Conservation (phyloP, 2,888 invertebrate species). For the Incurvaria masculella region DNA sequence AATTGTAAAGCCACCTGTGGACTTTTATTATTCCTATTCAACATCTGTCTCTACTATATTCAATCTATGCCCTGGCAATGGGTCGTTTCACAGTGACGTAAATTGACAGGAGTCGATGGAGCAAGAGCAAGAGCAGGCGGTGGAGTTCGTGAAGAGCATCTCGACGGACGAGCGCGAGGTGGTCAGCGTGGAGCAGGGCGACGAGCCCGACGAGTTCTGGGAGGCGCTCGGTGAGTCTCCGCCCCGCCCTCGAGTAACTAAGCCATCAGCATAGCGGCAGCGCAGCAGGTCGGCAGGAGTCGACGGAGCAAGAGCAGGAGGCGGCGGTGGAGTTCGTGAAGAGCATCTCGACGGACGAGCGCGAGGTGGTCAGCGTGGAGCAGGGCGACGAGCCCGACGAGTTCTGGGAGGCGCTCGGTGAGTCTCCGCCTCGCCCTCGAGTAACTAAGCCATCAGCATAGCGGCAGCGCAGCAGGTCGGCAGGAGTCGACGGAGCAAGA, state of each 20-base stretch:
- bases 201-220: constrained; percentile 70
- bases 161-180: constrained; percentile 39
- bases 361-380: constrained; percentile 41
- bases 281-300: constrained; percentile 59
- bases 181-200: constrained; percentile 56
- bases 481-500: constrained; percentile 63
- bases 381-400: constrained; percentile 66
- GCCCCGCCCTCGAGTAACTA: too few relatives aligned
- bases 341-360: constrained; percentile 35
- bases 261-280: too few relatives aligned
- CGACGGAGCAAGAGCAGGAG: constrained; percentile 58
- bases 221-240: constrained; percentile 51
- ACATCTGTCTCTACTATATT: too few relatives aligned
- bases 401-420: constrained; percentile 68
- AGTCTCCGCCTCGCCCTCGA: too few relatives aligned
- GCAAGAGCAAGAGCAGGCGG: constrained; percentile 60
- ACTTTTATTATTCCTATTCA: too few relatives aligned
- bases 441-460: too few relatives aligned
- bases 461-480: too few relatives aligned
- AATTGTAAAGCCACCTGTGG: too few relatives aligned
- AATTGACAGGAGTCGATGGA: constrained; percentile 57
- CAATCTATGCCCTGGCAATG: too few relatives aligned
- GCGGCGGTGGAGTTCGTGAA: constrained; percentile 51
- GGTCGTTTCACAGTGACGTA: too few relatives aligned
- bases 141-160: constrained; percentile 39